These are phyloP conservation scores for Acomys russatus DNA, from an alignment of 2,797 vertebrate species.

Conservation along the genomic window DNA sequence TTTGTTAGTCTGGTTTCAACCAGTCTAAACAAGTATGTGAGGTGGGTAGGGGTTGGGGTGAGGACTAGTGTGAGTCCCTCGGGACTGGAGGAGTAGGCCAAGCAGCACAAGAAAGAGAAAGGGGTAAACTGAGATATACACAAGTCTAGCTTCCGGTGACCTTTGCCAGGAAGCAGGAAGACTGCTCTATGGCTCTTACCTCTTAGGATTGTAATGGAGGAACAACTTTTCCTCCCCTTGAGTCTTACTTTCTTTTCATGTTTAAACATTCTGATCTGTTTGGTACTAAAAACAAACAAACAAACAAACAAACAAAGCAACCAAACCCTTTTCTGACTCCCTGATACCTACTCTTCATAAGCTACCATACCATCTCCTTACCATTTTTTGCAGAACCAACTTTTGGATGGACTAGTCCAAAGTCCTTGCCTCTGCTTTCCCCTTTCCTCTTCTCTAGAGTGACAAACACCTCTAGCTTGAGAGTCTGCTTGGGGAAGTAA, in stretches of 20 bases:
- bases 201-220: not conserved
- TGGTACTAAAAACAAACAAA: conserved; percentile 44
- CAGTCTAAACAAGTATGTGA: conserved; percentile 16
- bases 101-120: not conserved
- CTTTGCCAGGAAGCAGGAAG: not conserved
- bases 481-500: conserved; percentile 21
- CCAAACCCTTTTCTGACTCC: not conserved
- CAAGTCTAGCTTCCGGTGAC: not conserved
- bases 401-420: not conserved
- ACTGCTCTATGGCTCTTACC: not conserved
- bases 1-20: conserved; percentile 69
- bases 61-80: not conserved
- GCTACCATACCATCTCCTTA: not conserved
- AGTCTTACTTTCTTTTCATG: conserved; percentile 9
- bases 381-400: conserved; percentile 1
- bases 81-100: not conserved
- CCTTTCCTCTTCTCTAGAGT: not conserved
- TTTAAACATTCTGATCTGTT: conserved; percentile 18
- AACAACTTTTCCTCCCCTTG: not conserved
- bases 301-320: conserved; percentile 9
- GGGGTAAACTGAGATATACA: not conserved
- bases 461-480: not conserved
- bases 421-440: not conserved
- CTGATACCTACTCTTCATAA: not conserved
- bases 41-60: rapidly evolving